Conservation (phyloP, 2,113 vertebrate genomes). For the Pomatorhinus ruficollis region DNA sequence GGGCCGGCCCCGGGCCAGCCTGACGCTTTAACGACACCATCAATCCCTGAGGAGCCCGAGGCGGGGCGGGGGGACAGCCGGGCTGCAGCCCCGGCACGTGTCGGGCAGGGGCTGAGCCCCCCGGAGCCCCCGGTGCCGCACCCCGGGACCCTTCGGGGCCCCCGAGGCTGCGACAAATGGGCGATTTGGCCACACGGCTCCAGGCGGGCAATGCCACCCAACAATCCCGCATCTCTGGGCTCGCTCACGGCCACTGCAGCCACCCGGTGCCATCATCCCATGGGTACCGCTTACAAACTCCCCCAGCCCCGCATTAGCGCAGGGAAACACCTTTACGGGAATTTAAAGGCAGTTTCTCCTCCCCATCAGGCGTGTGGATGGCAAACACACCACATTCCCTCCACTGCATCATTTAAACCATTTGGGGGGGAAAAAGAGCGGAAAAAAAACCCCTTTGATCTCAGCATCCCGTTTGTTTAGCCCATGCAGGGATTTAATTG, state of each 20-base stretch:
- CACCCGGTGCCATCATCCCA: background rate
- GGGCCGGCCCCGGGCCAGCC: constrained; percentile 1
- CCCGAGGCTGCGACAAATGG: fast-evolving
- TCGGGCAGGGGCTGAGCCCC: background rate
- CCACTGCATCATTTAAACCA: background rate
- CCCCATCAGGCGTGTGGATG: background rate
- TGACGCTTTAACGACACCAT: constrained; percentile 50
- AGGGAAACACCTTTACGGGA: background rate
- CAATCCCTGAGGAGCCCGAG: background rate
- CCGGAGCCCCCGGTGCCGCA: fast-evolving
- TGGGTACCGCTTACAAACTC: too few relatives aligned
- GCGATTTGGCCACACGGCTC: fast-evolving
- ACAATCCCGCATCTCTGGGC: fast-evolving
- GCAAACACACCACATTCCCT: background rate
- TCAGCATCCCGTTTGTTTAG: constrained; percentile 28
- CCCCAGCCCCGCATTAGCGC: background rate
- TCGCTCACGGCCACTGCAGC: fast-evolving
- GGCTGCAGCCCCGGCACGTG: background rate
- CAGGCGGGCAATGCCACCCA: fast-evolving
- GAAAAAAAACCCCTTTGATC: background rate
- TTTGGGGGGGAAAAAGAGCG: background rate
- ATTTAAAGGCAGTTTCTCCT: background rate
- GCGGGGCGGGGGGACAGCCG: background rate
- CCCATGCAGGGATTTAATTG: constrained; percentile 35
- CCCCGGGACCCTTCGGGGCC: too few relatives aligned